Evolutionary conservation across 2,797 vertebrate genomes (phyloP).

Genomic region (Onychomys torridus): DNA sequence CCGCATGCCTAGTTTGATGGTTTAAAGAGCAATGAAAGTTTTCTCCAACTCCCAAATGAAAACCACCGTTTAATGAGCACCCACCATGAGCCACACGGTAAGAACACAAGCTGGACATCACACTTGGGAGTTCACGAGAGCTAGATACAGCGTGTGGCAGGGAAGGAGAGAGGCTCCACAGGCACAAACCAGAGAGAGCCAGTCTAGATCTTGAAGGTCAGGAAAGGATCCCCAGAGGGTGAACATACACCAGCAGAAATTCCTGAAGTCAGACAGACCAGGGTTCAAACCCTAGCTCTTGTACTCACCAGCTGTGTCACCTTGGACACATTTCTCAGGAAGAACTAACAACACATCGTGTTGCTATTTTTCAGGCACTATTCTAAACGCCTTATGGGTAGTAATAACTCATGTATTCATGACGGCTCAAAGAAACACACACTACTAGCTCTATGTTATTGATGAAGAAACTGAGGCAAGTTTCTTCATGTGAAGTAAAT

Average conservation of each 20-base stretch:
- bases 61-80: not conserved
- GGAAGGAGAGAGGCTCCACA: not conserved
- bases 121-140: not conserved
- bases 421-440: not conserved
- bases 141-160: not conserved
- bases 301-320: not conserved
- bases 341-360: not conserved
- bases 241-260: not conserved
- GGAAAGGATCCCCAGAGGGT: not conserved
- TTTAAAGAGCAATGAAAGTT: not conserved
- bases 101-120: not conserved
- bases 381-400: slow-evolving; percentile 18
- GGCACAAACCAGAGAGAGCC: not conserved
- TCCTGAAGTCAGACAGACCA: not conserved
- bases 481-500: not conserved
- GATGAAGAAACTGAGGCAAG: slow-evolving; percentile 49
- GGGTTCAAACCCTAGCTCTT: slow-evolving; percentile 16
- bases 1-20: not conserved
- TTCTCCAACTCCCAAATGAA: not conserved
- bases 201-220: not conserved
- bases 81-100: not conserved
- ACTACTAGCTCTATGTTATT: not conserved
- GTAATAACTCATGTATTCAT: slow-evolving; percentile 13
- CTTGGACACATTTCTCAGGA: not conserved
- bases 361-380: not conserved